These are phyloP conservation scores for Drosophila pseudotakahashii DNA, from an alignment of 2,888 invertebrate genomes.

Conservation along the genomic window DNA sequence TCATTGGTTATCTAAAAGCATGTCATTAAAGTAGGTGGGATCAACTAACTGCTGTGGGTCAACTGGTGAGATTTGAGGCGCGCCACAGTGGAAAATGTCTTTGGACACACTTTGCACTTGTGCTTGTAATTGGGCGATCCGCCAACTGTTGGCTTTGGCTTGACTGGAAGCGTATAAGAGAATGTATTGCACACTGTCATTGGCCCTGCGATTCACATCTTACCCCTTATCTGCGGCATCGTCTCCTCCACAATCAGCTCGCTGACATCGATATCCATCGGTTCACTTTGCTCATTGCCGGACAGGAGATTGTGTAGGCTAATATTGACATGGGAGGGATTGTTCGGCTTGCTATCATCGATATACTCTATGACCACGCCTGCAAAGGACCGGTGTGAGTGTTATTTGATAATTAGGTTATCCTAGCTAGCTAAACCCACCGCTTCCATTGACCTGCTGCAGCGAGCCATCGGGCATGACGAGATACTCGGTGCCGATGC, in stretches of 20 bases:
- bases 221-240: slow-evolving; percentile 49
- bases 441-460: slow-evolving; percentile 70
- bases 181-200: neutral
- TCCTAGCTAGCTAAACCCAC: slow-evolving; percentile 5
- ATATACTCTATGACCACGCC: slow-evolving; percentile 81
- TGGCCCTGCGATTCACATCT: neutral
- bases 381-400: slow-evolving; percentile 12
- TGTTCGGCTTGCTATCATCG: slow-evolving; percentile 58
- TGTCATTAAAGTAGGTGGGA: neutral
- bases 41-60: slow-evolving; percentile 65
- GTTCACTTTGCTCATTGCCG: slow-evolving; percentile 27
- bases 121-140: slow-evolving; percentile 45
- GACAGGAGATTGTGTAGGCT: slow-evolving; percentile 52
- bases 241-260: slow-evolving; percentile 66
- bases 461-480: slow-evolving; percentile 79
- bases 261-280: slow-evolving; percentile 72
- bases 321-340: slow-evolving; percentile 27
- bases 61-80: slow-evolving; percentile 71
- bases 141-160: slow-evolving; percentile 28
- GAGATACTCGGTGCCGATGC: slow-evolving; percentile 76
- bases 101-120: slow-evolving; percentile 64
- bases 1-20: too few relatives aligned
- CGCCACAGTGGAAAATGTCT: slow-evolving; percentile 56
- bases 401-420: neutral
- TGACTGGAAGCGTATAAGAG: slow-evolving; percentile 35